Base-by-base conservation (phyloP, 37 sponge, comb jelly and placozoan species). In the Geodia barretti region DNA sequence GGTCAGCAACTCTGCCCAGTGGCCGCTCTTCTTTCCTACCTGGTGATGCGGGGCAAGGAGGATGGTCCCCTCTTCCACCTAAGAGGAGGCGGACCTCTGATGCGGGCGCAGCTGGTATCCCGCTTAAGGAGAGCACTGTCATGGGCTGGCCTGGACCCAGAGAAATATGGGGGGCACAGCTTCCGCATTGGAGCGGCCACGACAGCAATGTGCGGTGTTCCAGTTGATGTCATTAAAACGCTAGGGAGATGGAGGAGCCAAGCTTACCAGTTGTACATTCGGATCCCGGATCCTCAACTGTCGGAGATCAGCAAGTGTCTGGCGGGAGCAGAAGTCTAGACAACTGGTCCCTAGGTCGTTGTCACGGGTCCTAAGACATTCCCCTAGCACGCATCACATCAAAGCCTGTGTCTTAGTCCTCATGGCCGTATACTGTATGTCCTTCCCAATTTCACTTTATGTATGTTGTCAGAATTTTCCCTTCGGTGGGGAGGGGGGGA, bases 121-220 rank as follows among this genome's bases (percentile, higher is more conserved):
- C 24, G 41, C 9, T 14, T 84, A 23, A 47, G 71, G 24, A 25
- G 58, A 34, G 77, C 77, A 9, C 39, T 83, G 68, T 33, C 36
- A 1, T 21, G 0, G 24, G 61, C 39, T 17, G 73, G 63, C 11
- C 9, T 63, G 28, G 62, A 75, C 62, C 64, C 73, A 24, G 41
- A 19, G 35, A n/a, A 63, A 21, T 82, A 42, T 63, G 19, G 68
- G 24, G 32, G 41, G 19, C 77, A 76, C 34, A 76, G 77, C 37
- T 76, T 76, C 64, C 77, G 64, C 11, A 76, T 62, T 33, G 77
- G 77, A 11, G 75, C 75, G 26, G 75, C 77, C 36, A 76, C 72
- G 40, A 70, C 72, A 35, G 72, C 72, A 47, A 14, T 47, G n/a
- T n/a, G n/a, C n/a, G n/a, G n/a, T n/a, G n/a, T n/a, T n/a, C n/a